phyloP scores from a whole-genome alignment of 2,113 vertebrate genomes.

The Uria aalge region DNA sequence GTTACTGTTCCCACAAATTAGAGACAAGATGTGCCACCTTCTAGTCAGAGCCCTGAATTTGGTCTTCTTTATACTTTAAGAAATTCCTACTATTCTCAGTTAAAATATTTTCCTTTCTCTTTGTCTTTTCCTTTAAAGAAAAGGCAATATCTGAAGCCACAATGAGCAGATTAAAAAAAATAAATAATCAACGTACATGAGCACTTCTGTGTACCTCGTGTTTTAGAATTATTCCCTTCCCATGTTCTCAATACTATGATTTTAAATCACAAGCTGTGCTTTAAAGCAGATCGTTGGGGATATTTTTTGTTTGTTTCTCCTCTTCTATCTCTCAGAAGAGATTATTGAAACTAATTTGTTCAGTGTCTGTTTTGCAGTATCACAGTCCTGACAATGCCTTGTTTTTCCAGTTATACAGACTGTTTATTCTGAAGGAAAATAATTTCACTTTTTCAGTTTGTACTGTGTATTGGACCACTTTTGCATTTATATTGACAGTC shows the following conservation, averaged over 20 bases:
- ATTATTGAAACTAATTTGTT: not conserved
- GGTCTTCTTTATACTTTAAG: not conserved
- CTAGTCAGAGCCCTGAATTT: not conserved
- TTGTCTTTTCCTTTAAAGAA: not conserved
- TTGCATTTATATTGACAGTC: not conserved
- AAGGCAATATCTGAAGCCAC: not conserved
- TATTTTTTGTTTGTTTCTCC: not conserved
- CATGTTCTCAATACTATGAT: not conserved
- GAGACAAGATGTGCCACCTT: not conserved
- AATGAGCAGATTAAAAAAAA: not conserved
- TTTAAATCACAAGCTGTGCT: not conserved
- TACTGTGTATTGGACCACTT: not conserved
- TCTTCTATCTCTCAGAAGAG: not conserved
- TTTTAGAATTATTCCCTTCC: not conserved
- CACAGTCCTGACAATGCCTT: not conserved
- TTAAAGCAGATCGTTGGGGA: not conserved
- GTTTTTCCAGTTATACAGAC: not conserved
- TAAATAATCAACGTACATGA: not conserved
- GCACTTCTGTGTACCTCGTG: accelerated
- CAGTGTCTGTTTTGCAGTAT: not conserved
- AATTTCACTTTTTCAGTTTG: not conserved
- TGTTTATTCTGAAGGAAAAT: not conserved
- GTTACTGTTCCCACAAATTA: not conserved
- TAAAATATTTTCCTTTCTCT: not conserved
- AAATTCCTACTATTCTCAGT: not conserved